Base-by-base conservation (phyloP, 2,797 vertebrate species). In the Sebastes ruberrimus region DNA sequence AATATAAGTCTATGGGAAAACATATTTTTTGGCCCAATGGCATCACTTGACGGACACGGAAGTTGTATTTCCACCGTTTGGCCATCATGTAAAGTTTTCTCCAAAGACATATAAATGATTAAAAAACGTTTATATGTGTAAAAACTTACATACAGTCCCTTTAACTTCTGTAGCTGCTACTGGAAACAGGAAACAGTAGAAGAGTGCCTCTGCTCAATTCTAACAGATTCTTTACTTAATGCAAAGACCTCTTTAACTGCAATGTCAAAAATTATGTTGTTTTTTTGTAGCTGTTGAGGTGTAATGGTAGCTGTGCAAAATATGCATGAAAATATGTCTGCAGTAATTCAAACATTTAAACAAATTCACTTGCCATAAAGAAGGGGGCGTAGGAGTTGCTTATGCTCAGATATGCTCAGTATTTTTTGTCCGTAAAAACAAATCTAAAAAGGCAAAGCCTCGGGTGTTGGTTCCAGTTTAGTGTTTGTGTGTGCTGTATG, bases 401-500 rank as follows among this genome's bases (percentile, higher is more conserved):
- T 9, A 23, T 77, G 64, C 52, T 53, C 33, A 55, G 11, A 57
- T 30, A 22, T 49, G 42, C 42, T 20, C n/a, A 3, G 1, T 32
- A 52, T 78, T 28, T 60, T 73, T 57, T 32, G 20, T 20, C 33
- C 20, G 23, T 70, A 25, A 74, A 53, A 46, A 60, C 46, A 59
- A 42, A 52, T 13, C 33, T 46, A 14, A 13, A 28, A 71, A 53
- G 52, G 14, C 30, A 62, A 42, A 82, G 55, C 23, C 30, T 63
- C 59, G 38, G 25, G 57, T 78, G 52, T 61, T 64, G 66, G 60
- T 67, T 64, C 46, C 56, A 66, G 25, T 85, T 82, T 61, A 67
- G 60, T 77, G 59, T 84, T 72, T 84, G 62, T 80, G 82, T 64
- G 3, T 5, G 20, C 30, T 56, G 64, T 23, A 10, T 75, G 56